Evolutionary conservation across 2,113 vertebrate genomes (phyloP).

Genomic region (Vidua chalybeata): DNA sequence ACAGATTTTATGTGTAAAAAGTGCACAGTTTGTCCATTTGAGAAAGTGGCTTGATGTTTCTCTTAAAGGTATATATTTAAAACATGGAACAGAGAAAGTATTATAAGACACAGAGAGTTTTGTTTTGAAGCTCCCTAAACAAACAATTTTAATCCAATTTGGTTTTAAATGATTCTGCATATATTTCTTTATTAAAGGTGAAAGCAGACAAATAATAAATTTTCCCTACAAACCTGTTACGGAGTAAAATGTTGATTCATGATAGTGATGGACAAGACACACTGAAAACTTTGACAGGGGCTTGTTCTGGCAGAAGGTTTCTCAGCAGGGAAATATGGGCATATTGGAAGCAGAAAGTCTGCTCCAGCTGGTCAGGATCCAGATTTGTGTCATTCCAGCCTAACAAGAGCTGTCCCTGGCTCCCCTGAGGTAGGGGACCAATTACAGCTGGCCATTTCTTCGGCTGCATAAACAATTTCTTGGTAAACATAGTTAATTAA

Average conservation of each 20-base stretch:
- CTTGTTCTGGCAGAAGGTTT: not conserved
- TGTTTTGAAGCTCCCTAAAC: not conserved
- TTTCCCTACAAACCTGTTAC: not conserved
- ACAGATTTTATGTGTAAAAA: not conserved
- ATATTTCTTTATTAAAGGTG: not conserved
- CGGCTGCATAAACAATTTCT: not conserved
- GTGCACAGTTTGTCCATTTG: not conserved
- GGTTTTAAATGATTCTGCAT: not conserved
- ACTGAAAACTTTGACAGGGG: not conserved
- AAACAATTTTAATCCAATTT: not conserved
- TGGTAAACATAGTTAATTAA: not conserved
- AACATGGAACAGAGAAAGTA: not conserved
- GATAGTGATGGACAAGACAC: not conserved
- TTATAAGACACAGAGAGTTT: not conserved
- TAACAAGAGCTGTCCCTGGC: not conserved
- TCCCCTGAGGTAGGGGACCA: not conserved
- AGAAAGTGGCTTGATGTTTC: not conserved
- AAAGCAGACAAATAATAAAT: not conserved
- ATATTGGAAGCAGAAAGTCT: not conserved
- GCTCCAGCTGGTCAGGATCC: not conserved
- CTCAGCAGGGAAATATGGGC: constrained; percentile 2
- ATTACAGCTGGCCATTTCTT: constrained; percentile 29
- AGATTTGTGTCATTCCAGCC: not conserved
- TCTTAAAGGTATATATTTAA: not conserved
- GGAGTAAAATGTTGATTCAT: not conserved